Evolutionary conservation across 23 tunicate genomes (phyloP), one percentile per base, ranked within the genome.

Genomic region (Botrylloides violaceus): DNA sequence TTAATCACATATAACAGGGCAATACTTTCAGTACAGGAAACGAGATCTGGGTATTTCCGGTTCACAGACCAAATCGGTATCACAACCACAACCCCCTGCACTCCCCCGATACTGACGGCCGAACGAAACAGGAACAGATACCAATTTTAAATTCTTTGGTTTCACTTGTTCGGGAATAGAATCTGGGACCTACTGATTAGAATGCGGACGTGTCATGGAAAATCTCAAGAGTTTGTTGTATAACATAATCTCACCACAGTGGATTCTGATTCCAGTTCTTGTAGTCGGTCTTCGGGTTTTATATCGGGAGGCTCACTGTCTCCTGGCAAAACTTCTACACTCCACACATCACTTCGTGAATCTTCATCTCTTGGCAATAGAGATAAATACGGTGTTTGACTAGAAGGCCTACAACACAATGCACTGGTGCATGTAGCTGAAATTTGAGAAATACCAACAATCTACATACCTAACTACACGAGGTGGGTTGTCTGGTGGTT

Each of bases 341-440:
- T 83, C 99, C 99, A 95, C 23, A 95, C 85, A 70, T 95, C 99
- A 62, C 96, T 88, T 26, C 99, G 72, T 18, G 95, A 78, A 64
- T 95, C 99, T 31, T 95, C 99, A 47, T 90, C 97, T 2, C 90
- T 73, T 57, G 80, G 63, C 4, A 83, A 49, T 6, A 68, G 74
- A 12, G 74, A 39, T 22, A 68, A 36, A 22, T 68, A 68, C 9
- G 29, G 29, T 12, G 49, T 32, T 4, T 39, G 49, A 28, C 12
- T 68, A 18, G 30, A 20, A 23, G 65, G 30, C 27, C 65, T 60
- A 22, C 23, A 60, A 1, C 30, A 43, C 9, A 15, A 43, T 43
- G 12, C 12, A 43, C 53, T 7, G 12, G 53, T 43, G 53, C 15
- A 43, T 15, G 53, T 7, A 43, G 15, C 9, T 19, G n/a, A 49